Evolutionary conservation across 1,140 invertebrate species (phyloP).

Genomic region (Lepidurus packardi): DNA sequence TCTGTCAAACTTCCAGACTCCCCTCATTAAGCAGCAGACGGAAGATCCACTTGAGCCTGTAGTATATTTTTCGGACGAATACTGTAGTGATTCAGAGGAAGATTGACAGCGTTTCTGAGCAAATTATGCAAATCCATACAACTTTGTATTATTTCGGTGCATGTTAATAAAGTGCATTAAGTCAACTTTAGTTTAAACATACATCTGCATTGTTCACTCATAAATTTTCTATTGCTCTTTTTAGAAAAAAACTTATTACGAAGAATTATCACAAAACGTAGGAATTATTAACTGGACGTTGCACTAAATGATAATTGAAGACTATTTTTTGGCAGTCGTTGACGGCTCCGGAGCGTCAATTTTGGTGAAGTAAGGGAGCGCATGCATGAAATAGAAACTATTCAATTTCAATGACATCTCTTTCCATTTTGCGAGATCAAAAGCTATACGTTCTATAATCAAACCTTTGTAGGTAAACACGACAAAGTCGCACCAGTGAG

Average conservation of each 20-base stretch:
- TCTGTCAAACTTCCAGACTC: slow-evolving; percentile 27
- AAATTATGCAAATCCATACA: neutral
- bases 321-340: neutral
- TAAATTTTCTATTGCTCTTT: neutral
- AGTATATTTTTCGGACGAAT: slow-evolving; percentile 25
- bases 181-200: neutral
- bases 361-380: neutral
- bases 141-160: neutral
- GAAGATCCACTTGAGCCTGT: slow-evolving; percentile 22
- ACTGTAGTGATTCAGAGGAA: slow-evolving; percentile 25
- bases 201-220: neutral
- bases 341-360: neutral
- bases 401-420: neutral
- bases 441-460: neutral
- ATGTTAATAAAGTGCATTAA: neutral
- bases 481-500: slow-evolving; percentile 19
- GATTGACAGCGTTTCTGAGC: neutral
- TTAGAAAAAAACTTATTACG: neutral
- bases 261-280: neutral
- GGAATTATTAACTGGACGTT: neutral
- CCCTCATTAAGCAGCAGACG: slow-evolving; percentile 9
- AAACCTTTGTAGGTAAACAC: slow-evolving; percentile 20
- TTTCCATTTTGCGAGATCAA: slow-evolving; percentile 19
- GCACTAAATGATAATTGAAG: neutral
- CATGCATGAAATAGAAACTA: neutral